These are phyloP conservation scores for Stichodactyla helianthus DNA, from an alignment of 64 coral and sea anemone genomes.

Conservation along the genomic window DNA sequence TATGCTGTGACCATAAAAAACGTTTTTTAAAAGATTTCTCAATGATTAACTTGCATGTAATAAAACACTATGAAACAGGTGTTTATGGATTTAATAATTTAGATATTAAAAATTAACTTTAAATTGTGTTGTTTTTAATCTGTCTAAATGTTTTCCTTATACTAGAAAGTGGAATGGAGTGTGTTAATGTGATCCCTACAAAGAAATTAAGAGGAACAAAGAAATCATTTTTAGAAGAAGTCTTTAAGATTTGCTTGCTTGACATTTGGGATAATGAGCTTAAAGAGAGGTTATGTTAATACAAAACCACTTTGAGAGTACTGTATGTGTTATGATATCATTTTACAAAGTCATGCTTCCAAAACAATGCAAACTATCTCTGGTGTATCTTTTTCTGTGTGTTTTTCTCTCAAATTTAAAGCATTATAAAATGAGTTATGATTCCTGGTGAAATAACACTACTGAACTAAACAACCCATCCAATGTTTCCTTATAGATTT, in stretches of 20 bases:
- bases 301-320: neutral
- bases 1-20: too few relatives aligned
- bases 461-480: too few relatives aligned
- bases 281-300: neutral
- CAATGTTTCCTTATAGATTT: constrained; percentile 39
- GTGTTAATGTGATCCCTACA: too few relatives aligned
- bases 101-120: neutral
- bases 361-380: neutral
- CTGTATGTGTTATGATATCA: neutral
- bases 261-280: neutral
- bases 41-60: too few relatives aligned
- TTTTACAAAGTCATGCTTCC: neutral
- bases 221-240: neutral
- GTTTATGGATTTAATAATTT: too few relatives aligned
- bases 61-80: too few relatives aligned
- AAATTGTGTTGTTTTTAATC: neutral
- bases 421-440: neutral
- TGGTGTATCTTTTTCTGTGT: neutral
- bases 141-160: neutral
- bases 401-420: neutral
- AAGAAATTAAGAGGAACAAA: neutral
- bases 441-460: too few relatives aligned
- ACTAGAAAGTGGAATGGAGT: too few relatives aligned
- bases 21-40: too few relatives aligned
- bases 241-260: neutral